These are phyloP conservation scores for Entomyzon cyanotis DNA, from an alignment of 2,113 vertebrate genomes.

Conservation along the genomic window DNA sequence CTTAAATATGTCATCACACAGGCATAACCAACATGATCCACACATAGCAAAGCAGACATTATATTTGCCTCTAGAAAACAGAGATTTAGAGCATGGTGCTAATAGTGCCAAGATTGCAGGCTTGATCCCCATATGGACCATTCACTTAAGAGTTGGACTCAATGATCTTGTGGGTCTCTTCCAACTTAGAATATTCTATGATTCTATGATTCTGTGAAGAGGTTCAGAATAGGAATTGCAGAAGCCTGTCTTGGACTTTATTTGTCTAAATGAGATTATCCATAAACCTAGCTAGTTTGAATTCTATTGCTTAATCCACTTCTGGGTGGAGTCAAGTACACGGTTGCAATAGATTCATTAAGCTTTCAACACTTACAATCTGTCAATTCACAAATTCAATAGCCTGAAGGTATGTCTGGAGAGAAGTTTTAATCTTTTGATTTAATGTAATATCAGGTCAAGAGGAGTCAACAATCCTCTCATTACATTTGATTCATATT, in stretches of 20 bases:
- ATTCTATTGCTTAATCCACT: not conserved
- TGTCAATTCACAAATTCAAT: not conserved
- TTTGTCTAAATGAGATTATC: not conserved
- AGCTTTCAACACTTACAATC: not conserved
- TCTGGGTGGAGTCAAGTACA: not conserved
- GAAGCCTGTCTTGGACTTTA: not conserved
- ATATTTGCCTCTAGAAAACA: not conserved
- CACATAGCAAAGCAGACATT: not conserved
- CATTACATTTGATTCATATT: not conserved
- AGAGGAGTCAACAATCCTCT: not conserved
- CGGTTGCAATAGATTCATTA: not conserved
- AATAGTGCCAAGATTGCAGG: not conserved
- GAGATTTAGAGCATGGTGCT: not conserved
- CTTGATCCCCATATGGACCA: not conserved
- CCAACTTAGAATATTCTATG: not conserved
- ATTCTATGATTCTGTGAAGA: not conserved
- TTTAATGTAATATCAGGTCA: not conserved
- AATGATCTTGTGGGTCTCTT: not conserved
- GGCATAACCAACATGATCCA: not conserved
- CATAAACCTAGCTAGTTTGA: not conserved
- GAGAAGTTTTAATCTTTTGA: constrained; percentile 28
- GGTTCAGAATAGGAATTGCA: not conserved
- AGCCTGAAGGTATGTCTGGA: constrained; percentile 30
- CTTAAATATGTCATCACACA: too few species aligned
- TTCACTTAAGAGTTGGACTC: not conserved